Percentiles rank a stretch among this genome's conserved stretches.
Conservation (phyloP, 2,113 vertebrate genomes). For the Piprites chloris region DNA sequence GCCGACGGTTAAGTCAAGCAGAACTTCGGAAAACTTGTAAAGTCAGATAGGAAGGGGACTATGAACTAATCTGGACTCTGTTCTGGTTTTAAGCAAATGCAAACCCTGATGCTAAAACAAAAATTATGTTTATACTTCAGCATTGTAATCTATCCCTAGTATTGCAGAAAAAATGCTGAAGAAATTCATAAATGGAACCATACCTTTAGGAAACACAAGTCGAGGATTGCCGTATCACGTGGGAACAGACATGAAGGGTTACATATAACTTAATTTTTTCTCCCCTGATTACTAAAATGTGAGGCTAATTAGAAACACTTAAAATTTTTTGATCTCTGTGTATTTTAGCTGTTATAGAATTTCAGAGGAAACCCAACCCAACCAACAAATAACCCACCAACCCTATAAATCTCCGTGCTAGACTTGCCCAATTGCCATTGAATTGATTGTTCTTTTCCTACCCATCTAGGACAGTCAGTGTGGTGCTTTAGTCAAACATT, state of each 20-base stretch:
- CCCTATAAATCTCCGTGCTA: neutral
- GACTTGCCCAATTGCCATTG: neutral
- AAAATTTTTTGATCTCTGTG: neutral
- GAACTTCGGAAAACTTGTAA: neutral
- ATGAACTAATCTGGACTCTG: neutral
- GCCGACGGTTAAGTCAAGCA: neutral
- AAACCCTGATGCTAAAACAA: neutral
- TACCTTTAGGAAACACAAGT: neutral
- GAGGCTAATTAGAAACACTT: neutral
- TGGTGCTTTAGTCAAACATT: neutral
- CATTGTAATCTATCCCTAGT: neutral
- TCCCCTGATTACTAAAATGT: neutral
- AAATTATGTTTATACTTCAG: neutral
- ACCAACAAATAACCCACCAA: neutral
- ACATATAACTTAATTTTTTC: neutral
- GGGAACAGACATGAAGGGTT: neutral
- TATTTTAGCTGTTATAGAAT: neutral
- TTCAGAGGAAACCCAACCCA: neutral
- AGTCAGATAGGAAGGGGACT: neutral
- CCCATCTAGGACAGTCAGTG: neutral
- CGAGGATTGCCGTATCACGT: neutral
- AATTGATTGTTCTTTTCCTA: neutral
- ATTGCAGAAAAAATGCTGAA: neutral
- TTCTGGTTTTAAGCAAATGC: neutral
- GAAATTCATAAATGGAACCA: neutral